These are phyloP conservation scores for Orchestes rusci DNA, from an alignment of 2,888 invertebrate species.

Conservation along the genomic window DNA sequence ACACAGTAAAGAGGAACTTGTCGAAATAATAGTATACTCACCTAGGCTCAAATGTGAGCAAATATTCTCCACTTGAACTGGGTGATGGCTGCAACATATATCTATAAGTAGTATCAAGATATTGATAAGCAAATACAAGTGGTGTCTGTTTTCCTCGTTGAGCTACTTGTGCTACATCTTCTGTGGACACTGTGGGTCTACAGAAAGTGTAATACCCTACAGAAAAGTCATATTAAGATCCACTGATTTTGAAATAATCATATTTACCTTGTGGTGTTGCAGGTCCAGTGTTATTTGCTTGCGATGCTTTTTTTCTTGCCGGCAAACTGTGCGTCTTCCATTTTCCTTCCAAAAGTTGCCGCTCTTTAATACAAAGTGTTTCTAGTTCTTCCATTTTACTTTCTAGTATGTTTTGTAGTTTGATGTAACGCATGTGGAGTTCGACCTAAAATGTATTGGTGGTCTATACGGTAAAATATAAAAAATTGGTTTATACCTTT, in stretches of 20 bases:
- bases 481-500: slow-evolving; percentile 53
- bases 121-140: slow-evolving; percentile 46
- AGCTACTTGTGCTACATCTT: slow-evolving; percentile 58
- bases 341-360: slow-evolving; percentile 72
- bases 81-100: slow-evolving; percentile 55
- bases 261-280: slow-evolving; percentile 45
- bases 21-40: neutral
- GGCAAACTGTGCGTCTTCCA: slow-evolving; percentile 88
- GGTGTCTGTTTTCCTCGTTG: slow-evolving; percentile 36
- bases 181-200: slow-evolving; percentile 73
- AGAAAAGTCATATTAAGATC: neutral
- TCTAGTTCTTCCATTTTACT: slow-evolving; percentile 80
- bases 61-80: slow-evolving; percentile 62
- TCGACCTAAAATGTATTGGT: slow-evolving; percentile 54
- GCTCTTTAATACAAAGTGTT: slow-evolving; percentile 70
- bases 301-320: slow-evolving; percentile 71
- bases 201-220: slow-evolving; percentile 47
- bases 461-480: neutral
- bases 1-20: neutral
- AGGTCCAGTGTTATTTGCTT: slow-evolving; percentile 44
- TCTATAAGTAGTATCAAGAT: slow-evolving; percentile 64
- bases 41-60: slow-evolving; percentile 62
- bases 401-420: slow-evolving; percentile 76
- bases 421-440: slow-evolving; percentile 87
- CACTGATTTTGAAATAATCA: neutral